These are phyloP conservation scores for Dynastes tityus DNA, from an alignment of 2,888 invertebrate genomes.

Conservation along the genomic window DNA sequence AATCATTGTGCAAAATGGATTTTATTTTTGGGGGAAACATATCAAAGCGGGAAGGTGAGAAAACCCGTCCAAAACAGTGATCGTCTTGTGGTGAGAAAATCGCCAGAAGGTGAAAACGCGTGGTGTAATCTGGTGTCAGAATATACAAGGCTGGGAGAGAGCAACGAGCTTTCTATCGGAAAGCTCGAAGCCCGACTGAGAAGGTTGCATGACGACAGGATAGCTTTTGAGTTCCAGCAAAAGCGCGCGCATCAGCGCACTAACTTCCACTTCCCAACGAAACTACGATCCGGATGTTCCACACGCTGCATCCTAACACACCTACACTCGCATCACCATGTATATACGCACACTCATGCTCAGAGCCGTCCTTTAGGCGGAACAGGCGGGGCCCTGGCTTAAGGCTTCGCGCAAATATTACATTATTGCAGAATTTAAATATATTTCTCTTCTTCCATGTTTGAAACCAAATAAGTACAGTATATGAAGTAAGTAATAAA, in stretches of 20 bases:
- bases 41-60: background rate
- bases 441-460: too few species aligned
- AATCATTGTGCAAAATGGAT: constrained; percentile 16
- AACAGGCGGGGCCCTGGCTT: too few species aligned
- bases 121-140: constrained; percentile 30
- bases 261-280: constrained; percentile 61
- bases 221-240: constrained; percentile 59
- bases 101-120: constrained; percentile 32
- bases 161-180: constrained; percentile 51
- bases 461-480: too few species aligned
- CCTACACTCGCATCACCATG: constrained; percentile 43
- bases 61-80: constrained; percentile 8
- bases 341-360: constrained; percentile 16
- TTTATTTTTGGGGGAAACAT: constrained; percentile 3
- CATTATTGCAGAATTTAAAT: too few species aligned
- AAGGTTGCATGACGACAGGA: constrained; percentile 61
- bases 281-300: constrained; percentile 61
- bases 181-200: constrained; percentile 62
- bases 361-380: too few species aligned
- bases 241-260: constrained; percentile 62
- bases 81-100: constrained; percentile 10
- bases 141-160: constrained; percentile 10
- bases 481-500: too few species aligned
- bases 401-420: too few species aligned
- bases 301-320: constrained; percentile 57